These are phyloP conservation scores for Columbina picui DNA, from an alignment of 2,113 vertebrate species.

Conservation along the genomic window DNA sequence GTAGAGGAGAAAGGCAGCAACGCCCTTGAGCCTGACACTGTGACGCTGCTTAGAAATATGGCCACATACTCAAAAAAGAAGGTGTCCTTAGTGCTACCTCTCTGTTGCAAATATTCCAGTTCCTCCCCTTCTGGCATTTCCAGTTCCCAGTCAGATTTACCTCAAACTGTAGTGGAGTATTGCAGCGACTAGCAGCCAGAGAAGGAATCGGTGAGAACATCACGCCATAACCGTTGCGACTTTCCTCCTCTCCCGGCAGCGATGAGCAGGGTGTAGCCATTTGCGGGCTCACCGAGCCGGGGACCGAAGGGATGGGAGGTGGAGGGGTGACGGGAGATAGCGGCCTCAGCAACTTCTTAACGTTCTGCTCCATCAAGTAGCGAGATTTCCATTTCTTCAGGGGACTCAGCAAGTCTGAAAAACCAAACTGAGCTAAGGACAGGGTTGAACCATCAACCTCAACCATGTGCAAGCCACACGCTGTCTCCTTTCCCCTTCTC, in stretches of 20 bases:
- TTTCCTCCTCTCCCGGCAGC: slow-evolving; percentile 82
- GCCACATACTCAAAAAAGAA: not conserved
- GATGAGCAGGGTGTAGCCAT: slow-evolving; percentile 79
- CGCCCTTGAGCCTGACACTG: not conserved
- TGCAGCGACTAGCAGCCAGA: slow-evolving; percentile 93
- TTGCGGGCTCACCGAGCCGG: slow-evolving; percentile 79
- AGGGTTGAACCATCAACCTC: not conserved
- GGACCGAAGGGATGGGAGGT: slow-evolving; percentile 76
- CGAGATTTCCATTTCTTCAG: slow-evolving; percentile 95
- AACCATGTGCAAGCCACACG: accelerated
- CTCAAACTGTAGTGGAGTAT: slow-evolving; percentile 98
- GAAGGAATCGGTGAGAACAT: slow-evolving; percentile 90
- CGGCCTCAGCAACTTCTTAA: slow-evolving; percentile 84
- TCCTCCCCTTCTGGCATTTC: not conserved
- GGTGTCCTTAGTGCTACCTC: not conserved
- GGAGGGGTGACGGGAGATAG: slow-evolving; percentile 91
- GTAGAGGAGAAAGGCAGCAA: not conserved
- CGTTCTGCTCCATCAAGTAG: slow-evolving; percentile 82
- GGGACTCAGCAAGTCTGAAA: slow-evolving; percentile 86
- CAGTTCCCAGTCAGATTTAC: slow-evolving; percentile 70
- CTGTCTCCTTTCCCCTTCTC: not conserved
- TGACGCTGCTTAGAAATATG: not conserved
- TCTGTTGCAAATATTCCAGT: not conserved
- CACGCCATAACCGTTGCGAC: slow-evolving; percentile 81
- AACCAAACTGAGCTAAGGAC: slow-evolving; percentile 49